phyloP scores from a whole-genome alignment of 2,113 vertebrate species.

The Xenotilapia longispinis region DNA sequence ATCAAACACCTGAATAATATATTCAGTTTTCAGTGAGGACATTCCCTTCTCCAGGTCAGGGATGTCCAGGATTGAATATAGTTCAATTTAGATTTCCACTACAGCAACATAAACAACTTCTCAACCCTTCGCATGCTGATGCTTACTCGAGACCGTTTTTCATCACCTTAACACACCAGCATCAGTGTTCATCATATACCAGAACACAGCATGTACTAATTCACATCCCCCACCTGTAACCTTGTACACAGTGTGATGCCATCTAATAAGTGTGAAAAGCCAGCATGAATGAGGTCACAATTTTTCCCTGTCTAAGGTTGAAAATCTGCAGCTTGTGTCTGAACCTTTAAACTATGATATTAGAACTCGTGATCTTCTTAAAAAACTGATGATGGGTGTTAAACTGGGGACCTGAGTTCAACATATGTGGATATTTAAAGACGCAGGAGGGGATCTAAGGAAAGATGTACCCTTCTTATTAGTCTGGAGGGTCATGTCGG shows the following conservation, averaged over 20 bases:
- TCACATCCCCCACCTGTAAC: not conserved
- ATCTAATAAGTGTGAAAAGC: not conserved
- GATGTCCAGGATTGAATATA: not conserved
- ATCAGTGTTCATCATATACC: not conserved
- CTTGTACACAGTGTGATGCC: not conserved
- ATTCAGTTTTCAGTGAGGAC: not conserved
- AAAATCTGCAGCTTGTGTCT: not conserved
- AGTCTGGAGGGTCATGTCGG: not conserved
- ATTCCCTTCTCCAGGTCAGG: not conserved
- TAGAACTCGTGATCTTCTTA: not conserved
- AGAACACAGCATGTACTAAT: not conserved
- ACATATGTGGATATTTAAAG: not conserved
- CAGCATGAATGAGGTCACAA: not conserved
- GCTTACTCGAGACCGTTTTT: not conserved
- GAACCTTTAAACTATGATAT: not conserved
- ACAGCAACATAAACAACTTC: not conserved
- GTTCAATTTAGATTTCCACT: not conserved
- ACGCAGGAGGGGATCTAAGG: not conserved
- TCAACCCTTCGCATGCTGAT: not conserved
- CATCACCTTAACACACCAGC: not conserved
- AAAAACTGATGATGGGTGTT: not conserved
- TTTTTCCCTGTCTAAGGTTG: not conserved
- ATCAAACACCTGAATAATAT: slow-evolving; percentile 4
- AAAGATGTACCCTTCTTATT: not conserved
- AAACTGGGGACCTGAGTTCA: not conserved